Conservation (phyloP, 2,113 vertebrate species). For the Holacanthus passer region DNA sequence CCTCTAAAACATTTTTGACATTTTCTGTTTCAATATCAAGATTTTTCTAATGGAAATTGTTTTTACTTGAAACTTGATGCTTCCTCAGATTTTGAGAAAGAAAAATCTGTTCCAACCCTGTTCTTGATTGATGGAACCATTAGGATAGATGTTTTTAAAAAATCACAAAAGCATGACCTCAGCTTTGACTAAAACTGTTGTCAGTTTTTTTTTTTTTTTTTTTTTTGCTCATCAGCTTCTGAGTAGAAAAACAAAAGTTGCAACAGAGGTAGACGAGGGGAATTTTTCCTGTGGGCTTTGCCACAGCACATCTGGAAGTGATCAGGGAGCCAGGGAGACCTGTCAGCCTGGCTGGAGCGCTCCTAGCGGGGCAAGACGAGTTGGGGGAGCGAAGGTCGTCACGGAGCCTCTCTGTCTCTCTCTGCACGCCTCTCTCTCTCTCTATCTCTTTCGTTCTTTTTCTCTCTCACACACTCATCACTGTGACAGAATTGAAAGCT, state of each 20-base stretch:
- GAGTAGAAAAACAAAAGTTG: conserved; percentile 72
- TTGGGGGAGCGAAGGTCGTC: conserved; percentile 50
- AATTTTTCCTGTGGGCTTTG: conserved; percentile 70
- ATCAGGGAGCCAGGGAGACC: conserved; percentile 77
- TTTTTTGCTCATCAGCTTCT: conserved; percentile 42
- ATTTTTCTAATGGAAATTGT: not conserved
- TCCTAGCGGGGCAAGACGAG: conserved; percentile 54
- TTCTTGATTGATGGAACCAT: not conserved
- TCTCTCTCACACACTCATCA: conserved; percentile 8
- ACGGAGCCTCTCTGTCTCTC: conserved; percentile 66
- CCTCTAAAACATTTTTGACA: not conserved
- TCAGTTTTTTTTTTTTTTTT: conserved; percentile 19
- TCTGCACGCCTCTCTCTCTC: conserved; percentile 1
- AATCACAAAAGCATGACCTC: conserved; percentile 44
- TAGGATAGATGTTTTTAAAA: not conserved
- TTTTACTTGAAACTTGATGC: not conserved
- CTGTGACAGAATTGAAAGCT: conserved; percentile 32
- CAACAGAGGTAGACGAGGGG: conserved; percentile 43
- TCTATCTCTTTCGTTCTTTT: conserved; percentile 25
- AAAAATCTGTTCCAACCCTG: not conserved
- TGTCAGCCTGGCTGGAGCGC: conserved; percentile 74
- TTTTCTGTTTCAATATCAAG: conserved; percentile 2
- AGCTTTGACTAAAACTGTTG: conserved; percentile 58
- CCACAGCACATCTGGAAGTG: conserved; percentile 83
- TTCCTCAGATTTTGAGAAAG: not conserved